Evolutionary conservation across 2,888 invertebrate genomes (phyloP), one percentile per base, ranked within the genome.

Genomic region (Folsomia manolachei): DNA sequence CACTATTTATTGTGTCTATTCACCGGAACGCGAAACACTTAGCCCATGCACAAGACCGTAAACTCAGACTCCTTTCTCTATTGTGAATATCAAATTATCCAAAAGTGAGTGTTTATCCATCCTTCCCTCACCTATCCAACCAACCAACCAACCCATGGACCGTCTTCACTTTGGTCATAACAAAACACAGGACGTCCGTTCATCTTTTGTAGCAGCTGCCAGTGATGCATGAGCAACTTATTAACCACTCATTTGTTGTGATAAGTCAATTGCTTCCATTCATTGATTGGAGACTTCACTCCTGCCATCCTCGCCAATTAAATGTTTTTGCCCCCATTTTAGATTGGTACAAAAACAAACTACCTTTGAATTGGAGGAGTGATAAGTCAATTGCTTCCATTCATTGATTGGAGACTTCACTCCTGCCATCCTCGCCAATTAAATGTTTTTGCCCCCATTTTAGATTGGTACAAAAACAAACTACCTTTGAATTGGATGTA

Each of bases 21-120:
- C 76, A 76, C 75, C 79, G 78, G 77, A 79, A 79, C 79, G 77
- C 75, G 72, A 79, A 79, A 77, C 79, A 79, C 77, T 79, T 79
- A 79, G 76, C 76, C 73, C 70, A 77, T 79, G 73, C 77, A 79
- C 70, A 79, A 72, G 75, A 79, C 74, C 79, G 79, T 76, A 79
- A 79, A 79, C 73, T 76, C 62, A n/a, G n/a, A n/a, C n/a, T 62
- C 74, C 71, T 68, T 72, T 72, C 63, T 62, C 75, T 77, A 77
- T 79, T 79, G 77, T 79, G 79, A 76, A 79, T 79, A 79, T 77
- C 76, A 77, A 79, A 79, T 79, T 76, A 79, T 70, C 75, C 69
- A 56, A 56, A 56, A 56, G 56, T 39, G 39, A 39, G 39, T 39
- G 39, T 39, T 39, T 70, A 56, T 64, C 62, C 62, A 65, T 69